Evolutionary conservation across 1,140 invertebrate genomes (phyloP).

Genomic region (Cydia fagiglandana): DNA sequence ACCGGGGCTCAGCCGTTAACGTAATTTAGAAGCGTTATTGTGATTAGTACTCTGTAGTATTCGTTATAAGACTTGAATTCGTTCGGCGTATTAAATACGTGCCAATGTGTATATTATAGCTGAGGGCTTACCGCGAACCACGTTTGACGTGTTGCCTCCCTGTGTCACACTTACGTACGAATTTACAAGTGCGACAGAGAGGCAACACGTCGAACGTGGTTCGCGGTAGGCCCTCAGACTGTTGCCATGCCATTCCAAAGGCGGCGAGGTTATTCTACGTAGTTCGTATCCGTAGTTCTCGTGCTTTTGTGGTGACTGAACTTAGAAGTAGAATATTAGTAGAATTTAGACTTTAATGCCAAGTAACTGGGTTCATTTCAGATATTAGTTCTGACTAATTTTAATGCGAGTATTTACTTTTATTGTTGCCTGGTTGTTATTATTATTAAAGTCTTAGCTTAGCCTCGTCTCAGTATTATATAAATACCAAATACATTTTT

Average conservation of each 20-base stretch:
- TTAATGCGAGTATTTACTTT: constrained; percentile 2
- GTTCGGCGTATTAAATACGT: neutral
- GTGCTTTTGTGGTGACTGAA: constrained; percentile 20
- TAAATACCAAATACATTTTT: neutral
- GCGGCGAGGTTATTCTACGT: neutral
- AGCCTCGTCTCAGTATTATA: neutral
- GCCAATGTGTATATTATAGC: neutral
- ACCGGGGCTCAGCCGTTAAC: neutral
- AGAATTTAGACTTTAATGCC: neutral
- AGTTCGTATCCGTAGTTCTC: constrained; percentile 22
- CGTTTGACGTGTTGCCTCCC: too few relatives aligned
- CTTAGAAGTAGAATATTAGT: neutral
- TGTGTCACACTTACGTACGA: too few relatives aligned
- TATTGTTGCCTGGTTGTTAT: constrained; percentile 17
- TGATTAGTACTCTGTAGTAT: neutral
- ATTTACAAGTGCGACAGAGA: too few relatives aligned
- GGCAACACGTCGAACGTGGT: too few relatives aligned
- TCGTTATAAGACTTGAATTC: neutral
- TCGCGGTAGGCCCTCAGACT: too few relatives aligned
- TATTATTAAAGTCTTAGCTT: constrained; percentile 1
- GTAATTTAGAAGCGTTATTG: neutral
- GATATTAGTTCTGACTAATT: constrained; percentile 6
- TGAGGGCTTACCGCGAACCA: too few relatives aligned
- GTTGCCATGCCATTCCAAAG: constrained; percentile 29
- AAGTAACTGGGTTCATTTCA: neutral